These are phyloP conservation scores for Desmophyllum pertusum DNA, from an alignment of 92 coral and sea anemone species.

Conservation along the genomic window DNA sequence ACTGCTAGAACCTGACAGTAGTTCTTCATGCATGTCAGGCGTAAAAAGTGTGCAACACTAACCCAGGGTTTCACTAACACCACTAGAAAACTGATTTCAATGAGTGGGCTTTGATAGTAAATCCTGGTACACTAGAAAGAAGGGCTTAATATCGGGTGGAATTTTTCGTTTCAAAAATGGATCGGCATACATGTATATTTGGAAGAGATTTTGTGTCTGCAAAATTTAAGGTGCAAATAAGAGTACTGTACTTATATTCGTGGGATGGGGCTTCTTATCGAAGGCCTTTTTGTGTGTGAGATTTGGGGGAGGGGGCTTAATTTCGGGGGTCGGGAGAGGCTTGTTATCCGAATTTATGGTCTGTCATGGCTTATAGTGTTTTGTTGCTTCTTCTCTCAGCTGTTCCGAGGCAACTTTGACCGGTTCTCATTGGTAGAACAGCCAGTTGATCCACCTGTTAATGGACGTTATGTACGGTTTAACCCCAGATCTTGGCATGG, in stretches of 20 bases:
- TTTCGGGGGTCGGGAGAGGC: neutral
- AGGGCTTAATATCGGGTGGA: no score
- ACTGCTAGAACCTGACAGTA: slow-evolving; percentile 80
- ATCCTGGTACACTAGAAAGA: slow-evolving; percentile 89
- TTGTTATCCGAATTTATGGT: no score
- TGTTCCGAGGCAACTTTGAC: slow-evolving; percentile 76
- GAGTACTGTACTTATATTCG: no score
- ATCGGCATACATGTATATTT: no score
- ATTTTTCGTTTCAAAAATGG: no score
- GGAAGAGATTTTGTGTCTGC: no score
- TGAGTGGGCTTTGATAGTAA: slow-evolving; percentile 91
- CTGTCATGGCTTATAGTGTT: neutral
- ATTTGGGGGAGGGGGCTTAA: neutral
- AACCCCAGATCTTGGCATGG: slow-evolving; percentile 79
- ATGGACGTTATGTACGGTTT: slow-evolving; percentile 68
- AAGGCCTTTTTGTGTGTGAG: no score
- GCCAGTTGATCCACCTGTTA: slow-evolving; percentile 69
- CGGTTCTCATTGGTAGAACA: slow-evolving; percentile 73
- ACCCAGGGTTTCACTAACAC: slow-evolving; percentile 92
- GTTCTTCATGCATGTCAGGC: slow-evolving; percentile 76
- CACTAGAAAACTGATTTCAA: slow-evolving; percentile 64
- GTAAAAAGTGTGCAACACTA: slow-evolving; percentile 88
- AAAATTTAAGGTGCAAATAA: no score
- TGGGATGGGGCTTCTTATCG: no score
- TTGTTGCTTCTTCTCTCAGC: slow-evolving; percentile 28